phyloP scores from a whole-genome alignment of 2,113 vertebrate genomes.

The Hyla sarda region DNA sequence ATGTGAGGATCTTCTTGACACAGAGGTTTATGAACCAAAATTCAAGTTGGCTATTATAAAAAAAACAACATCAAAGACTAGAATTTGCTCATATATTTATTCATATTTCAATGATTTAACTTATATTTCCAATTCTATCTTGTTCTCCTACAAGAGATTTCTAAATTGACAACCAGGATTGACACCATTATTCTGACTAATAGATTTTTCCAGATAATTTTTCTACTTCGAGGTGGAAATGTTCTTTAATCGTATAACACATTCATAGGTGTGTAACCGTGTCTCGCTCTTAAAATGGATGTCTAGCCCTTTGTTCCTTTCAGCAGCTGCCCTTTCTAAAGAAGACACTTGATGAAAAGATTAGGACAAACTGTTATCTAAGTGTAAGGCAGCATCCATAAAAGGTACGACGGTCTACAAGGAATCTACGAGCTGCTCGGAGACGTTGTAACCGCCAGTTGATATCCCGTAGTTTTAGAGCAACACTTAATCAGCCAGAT shows the following conservation, averaged over 20 bases:
- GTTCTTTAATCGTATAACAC: background rate
- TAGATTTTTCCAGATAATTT: too few relatives aligned
- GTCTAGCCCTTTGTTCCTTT: background rate
- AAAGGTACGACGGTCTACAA: constrained; percentile 12
- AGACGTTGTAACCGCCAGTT: background rate
- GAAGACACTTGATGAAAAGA: background rate
- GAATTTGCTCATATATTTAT: too few relatives aligned
- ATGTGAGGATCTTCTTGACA: too few relatives aligned
- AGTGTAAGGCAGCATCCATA: background rate
- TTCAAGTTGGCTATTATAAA: too few relatives aligned
- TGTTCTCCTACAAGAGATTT: too few relatives aligned
- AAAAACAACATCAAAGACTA: too few relatives aligned
- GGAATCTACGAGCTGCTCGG: background rate
- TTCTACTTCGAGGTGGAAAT: background rate
- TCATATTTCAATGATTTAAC: too few relatives aligned
- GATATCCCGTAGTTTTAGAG: background rate
- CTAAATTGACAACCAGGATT: too few relatives aligned
- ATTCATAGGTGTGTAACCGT: background rate
- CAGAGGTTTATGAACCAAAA: too few relatives aligned
- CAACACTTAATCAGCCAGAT: constrained; percentile 32
- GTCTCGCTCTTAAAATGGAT: background rate
- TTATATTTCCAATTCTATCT: too few relatives aligned
- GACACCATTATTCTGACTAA: too few relatives aligned
- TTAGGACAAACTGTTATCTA: background rate
- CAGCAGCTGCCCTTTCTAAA: background rate